These are phyloP conservation scores for Vollenhovia emeryi DNA, from an alignment of 1,140 invertebrate species.

Conservation along the genomic window DNA sequence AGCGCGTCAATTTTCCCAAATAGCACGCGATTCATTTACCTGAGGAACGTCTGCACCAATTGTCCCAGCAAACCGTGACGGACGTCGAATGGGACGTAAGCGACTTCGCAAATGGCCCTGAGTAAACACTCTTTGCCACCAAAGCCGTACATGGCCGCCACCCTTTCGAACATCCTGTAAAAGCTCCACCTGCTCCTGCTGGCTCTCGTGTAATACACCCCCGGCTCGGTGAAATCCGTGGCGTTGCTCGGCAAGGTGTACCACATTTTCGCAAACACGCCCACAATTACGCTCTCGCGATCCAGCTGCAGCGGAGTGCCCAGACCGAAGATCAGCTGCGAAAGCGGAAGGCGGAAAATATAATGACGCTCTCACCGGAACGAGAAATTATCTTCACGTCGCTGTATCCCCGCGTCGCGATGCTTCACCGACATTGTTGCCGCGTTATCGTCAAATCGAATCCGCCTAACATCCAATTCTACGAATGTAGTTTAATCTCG, in stretches of 20 bases:
- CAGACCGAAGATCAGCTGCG: conserved; percentile 88
- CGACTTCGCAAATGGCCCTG: conserved; percentile 84
- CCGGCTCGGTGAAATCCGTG: conserved; percentile 86
- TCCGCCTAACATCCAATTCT: no score
- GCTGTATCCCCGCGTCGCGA: background rate
- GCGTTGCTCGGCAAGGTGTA: conserved; percentile 88
- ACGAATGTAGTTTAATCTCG: no score
- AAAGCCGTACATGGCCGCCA: conserved; percentile 79
- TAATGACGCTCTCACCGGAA: background rate
- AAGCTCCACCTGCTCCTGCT: conserved; percentile 83
- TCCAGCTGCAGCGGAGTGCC: conserved; percentile 89
- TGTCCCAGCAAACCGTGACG: conserved; percentile 84
- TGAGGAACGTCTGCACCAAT: conserved; percentile 83
- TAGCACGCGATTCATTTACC: conserved; percentile 73
- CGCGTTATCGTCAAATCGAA: background rate
- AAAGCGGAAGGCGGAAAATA: background rate
- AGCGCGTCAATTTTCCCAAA: background rate
- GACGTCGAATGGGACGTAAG: conserved; percentile 80
- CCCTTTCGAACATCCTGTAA: conserved; percentile 79
- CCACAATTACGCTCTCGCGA: conserved; percentile 87
- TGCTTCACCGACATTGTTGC: background rate
- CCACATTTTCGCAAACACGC: conserved; percentile 88
- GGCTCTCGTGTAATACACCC: conserved; percentile 85
- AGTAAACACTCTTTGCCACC: conserved; percentile 83
- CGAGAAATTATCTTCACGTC: conserved; percentile 1